Conservation (phyloP, 1,140 invertebrate genomes). For the Chironomus tepperi region DNA sequence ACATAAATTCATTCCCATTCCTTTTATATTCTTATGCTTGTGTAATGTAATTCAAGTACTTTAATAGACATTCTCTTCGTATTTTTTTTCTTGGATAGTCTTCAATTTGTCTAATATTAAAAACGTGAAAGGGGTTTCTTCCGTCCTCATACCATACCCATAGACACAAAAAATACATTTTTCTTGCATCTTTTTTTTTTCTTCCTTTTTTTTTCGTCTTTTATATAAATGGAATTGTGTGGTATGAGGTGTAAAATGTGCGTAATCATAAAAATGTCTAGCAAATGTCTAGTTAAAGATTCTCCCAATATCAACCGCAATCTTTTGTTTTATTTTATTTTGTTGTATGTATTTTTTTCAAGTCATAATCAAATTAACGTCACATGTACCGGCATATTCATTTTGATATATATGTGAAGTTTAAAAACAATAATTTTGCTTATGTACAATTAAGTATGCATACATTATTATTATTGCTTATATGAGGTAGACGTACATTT, state of each 20-base stretch:
- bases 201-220: conserved; percentile 24
- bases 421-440: not conserved
- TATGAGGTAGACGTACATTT: too few relatives aligned
- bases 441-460: not conserved
- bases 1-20: conserved; percentile 16
- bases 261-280: conserved; percentile 22
- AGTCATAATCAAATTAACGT: not conserved
- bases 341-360: not conserved
- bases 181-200: conserved; percentile 18
- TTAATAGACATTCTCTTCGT: conserved; percentile 23
- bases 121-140: conserved; percentile 26
- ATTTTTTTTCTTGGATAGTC: conserved; percentile 16
- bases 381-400: conserved; percentile 1
- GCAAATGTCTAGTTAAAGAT: conserved; percentile 19
- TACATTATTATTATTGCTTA: not conserved
- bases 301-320: not conserved
- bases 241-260: conserved; percentile 28
- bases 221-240: conserved; percentile 15
- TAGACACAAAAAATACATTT: conserved; percentile 20
- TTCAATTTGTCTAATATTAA: conserved; percentile 25
- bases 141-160: not conserved
- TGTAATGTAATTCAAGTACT: not conserved
- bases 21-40: conserved; percentile 25
- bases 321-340: not conserved
- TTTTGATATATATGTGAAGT: not conserved